Percentiles rank a stretch among this genome's conserved stretches.
phyloP scores from a whole-genome alignment of 1,140 invertebrate species.

The Drosophila pachea region DNA sequence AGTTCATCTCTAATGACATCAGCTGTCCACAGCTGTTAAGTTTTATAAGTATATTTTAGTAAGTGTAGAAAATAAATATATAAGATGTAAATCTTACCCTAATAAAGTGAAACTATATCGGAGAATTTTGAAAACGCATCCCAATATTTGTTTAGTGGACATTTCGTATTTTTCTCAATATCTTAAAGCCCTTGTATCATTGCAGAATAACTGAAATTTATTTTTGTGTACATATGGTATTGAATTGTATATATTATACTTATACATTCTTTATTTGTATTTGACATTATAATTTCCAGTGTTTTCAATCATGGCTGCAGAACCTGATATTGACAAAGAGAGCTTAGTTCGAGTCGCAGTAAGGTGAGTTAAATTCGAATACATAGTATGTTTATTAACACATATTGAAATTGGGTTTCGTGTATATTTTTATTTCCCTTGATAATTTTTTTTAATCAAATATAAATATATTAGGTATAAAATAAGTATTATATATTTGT shows the following conservation, averaged over 20 bases:
- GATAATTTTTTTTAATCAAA: too few relatives aligned
- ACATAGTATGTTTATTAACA: background rate
- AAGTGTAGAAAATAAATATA: background rate
- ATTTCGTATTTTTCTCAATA: too few relatives aligned
- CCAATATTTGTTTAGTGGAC: too few relatives aligned
- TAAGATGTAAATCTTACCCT: background rate
- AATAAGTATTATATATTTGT: too few relatives aligned
- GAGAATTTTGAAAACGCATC: background rate
- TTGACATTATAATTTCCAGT: slow-evolving; percentile 4
- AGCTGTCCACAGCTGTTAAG: background rate
- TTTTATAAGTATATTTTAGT: background rate
- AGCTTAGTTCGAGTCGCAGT: slow-evolving; percentile 40
- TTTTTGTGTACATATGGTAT: too few relatives aligned
- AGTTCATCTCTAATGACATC: background rate
- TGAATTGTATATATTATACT: too few relatives aligned
- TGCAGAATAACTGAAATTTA: too few relatives aligned
- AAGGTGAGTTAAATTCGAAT: slow-evolving; percentile 14
- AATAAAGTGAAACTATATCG: background rate
- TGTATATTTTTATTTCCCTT: background rate
- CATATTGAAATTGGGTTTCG: background rate
- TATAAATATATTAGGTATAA: too few relatives aligned
- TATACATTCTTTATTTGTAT: too few relatives aligned
- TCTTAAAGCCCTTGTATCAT: too few relatives aligned
- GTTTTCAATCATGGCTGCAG: slow-evolving; percentile 24
- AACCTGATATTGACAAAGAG: slow-evolving; percentile 36